Conservation (phyloP, 2,888 invertebrate genomes). For the Leptopilina drosophilae region DNA sequence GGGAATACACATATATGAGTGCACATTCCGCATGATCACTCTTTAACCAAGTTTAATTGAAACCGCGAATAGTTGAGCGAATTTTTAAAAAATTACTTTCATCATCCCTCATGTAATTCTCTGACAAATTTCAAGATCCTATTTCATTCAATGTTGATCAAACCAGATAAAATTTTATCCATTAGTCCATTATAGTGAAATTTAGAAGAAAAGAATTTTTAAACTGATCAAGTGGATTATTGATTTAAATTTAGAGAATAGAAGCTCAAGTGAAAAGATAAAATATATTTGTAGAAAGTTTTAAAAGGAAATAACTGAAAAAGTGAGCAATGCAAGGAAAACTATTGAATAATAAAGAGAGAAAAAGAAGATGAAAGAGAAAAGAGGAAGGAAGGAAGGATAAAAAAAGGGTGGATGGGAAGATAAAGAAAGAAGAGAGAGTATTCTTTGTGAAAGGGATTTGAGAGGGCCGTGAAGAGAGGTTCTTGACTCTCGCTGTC, state of each 20-base stretch:
- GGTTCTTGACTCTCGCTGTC: slow-evolving; percentile 69
- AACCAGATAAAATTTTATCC: no score
- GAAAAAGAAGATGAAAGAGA: slow-evolving; percentile 41
- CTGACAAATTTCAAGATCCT: no score
- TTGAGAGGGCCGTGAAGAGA: slow-evolving; percentile 63
- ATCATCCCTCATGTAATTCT: neutral
- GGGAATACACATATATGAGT: slow-evolving; percentile 1
- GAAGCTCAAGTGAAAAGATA: no score
- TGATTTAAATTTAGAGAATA: no score
- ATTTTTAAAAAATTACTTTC: neutral
- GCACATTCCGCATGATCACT: neutral
- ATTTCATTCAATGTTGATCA: no score
- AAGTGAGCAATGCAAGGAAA: no score
- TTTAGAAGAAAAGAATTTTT: no score
- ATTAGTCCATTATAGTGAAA: no score
- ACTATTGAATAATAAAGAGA: slow-evolving; percentile 40
- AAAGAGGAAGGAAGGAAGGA: slow-evolving; percentile 25
- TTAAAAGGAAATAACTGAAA: no score
- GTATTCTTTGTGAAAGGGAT: slow-evolving; percentile 69
- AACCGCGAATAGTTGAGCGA: neutral
- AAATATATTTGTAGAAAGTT: no score
- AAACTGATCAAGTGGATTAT: no score
- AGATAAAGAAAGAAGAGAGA: slow-evolving; percentile 45
- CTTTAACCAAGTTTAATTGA: slow-evolving; percentile 6
- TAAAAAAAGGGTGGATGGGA: neutral